Percentiles rank a stretch among this genome's conserved stretches.
These are phyloP conservation scores for Neomorphus geoffroyi DNA, from an alignment of 2,797 vertebrate genomes.

Conservation along the genomic window DNA sequence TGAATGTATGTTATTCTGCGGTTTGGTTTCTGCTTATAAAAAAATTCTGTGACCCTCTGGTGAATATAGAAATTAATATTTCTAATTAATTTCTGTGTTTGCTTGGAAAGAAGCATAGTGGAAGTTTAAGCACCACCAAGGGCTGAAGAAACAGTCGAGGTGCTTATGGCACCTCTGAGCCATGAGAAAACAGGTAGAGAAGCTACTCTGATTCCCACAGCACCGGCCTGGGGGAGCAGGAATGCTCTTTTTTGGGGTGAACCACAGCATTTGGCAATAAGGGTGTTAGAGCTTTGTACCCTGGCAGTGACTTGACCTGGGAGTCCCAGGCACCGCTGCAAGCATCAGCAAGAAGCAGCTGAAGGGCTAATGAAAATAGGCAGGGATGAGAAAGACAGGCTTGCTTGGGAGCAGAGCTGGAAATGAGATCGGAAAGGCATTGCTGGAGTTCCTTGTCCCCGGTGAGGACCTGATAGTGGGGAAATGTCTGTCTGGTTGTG, in stretches of 20 bases:
- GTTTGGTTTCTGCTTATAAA: neutral
- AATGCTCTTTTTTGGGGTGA: neutral
- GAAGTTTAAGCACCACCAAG: neutral
- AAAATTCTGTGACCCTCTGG: neutral
- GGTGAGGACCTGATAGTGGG: neutral
- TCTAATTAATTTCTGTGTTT: neutral
- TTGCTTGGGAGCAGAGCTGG: neutral
- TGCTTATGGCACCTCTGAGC: neutral
- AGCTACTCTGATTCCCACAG: rapidly evolving
- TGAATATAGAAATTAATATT: neutral
- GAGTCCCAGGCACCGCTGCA: rapidly evolving
- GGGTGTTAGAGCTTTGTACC: neutral
- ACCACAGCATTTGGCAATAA: neutral
- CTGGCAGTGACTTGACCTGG: rapidly evolving
- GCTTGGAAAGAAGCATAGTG: rapidly evolving
- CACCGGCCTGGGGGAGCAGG: neutral
- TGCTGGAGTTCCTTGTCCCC: rapidly evolving
- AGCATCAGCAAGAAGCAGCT: neutral
- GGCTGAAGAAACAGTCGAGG: neutral
- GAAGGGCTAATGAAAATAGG: neutral
- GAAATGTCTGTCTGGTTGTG: neutral
- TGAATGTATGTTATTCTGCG: neutral
- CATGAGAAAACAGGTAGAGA: rapidly evolving
- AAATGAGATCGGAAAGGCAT: rapidly evolving
- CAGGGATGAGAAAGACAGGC: rapidly evolving